phyloP scores from a whole-genome alignment of 2,797 vertebrate species.

The Protonibea diacanthus region DNA sequence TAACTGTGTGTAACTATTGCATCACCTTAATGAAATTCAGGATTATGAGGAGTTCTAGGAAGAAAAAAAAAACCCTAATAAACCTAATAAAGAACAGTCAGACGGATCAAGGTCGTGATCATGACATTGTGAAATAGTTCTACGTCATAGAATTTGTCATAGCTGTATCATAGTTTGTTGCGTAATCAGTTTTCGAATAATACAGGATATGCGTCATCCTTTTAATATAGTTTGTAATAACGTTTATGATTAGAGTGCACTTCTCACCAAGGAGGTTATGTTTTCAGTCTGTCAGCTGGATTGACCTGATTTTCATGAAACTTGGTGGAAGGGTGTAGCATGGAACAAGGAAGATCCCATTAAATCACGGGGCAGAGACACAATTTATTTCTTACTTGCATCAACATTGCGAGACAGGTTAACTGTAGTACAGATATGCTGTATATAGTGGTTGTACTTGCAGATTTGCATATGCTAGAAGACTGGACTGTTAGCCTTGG shows the following conservation, averaged over 20 bases:
- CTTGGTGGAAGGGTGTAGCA: no score
- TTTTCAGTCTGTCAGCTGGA: no score
- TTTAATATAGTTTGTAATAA: not conserved
- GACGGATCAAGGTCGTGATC: not conserved
- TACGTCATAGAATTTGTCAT: not conserved
- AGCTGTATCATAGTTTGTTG: conserved; percentile 2
- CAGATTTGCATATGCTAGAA: no score
- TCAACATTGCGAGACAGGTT: no score
- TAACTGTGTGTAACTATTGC: conserved; percentile 2
- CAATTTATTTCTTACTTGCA: no score
- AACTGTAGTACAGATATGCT: no score
- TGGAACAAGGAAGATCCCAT: no score
- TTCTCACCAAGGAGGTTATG: no score
- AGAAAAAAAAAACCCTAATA: not conserved
- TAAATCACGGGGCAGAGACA: no score
- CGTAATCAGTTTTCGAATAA: not conserved
- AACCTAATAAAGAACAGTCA: not conserved
- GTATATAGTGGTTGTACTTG: no score
- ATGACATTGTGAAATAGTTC: conserved; percentile 10
- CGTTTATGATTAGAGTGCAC: not conserved
- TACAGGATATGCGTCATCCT: not conserved
- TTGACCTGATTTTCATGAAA: no score
- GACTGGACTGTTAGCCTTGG: not conserved
- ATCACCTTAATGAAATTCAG: not conserved
- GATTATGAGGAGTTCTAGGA: not conserved